phyloP scores from a whole-genome alignment of 2,888 invertebrate genomes.

The Nomada fucata region DNA sequence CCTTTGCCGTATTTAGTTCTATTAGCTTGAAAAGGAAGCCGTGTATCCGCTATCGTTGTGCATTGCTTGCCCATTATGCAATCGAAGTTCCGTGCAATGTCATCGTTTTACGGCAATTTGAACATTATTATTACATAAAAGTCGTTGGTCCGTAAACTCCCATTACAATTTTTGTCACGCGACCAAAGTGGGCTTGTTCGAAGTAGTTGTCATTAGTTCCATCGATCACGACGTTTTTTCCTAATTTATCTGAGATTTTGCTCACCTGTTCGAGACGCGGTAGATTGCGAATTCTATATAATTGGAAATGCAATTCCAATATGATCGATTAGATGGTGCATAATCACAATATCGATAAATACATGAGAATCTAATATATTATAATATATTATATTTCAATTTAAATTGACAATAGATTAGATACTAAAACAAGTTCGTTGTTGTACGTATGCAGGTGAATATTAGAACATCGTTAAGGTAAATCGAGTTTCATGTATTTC shows the following conservation, averaged over 20 bases:
- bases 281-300: too few relatives aligned
- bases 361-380: too few relatives aligned
- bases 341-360: too few relatives aligned
- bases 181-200: not conserved
- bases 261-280: too few relatives aligned
- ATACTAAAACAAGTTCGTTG: too few relatives aligned
- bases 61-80: constrained; percentile 49
- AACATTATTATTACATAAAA: constrained; percentile 48
- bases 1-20: constrained; percentile 3
- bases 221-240: not conserved
- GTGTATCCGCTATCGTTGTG: not conserved
- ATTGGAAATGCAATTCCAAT: too few relatives aligned
- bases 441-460: not conserved
- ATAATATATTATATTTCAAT: too few relatives aligned
- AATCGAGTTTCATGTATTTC: constrained; percentile 41
- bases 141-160: constrained; percentile 13
- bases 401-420: too few relatives aligned
- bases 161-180: constrained; percentile 25
- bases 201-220: not conserved
- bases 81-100: constrained; percentile 57
- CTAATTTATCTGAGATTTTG: not conserved
- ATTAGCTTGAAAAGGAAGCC: constrained; percentile 33
- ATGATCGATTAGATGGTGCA: too few relatives aligned
- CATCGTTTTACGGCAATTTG: constrained; percentile 35
- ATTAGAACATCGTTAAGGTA: not conserved